These are phyloP conservation scores for Brevipalpus yothersi DNA, from an alignment of 1,140 invertebrate species.

Conservation along the genomic window DNA sequence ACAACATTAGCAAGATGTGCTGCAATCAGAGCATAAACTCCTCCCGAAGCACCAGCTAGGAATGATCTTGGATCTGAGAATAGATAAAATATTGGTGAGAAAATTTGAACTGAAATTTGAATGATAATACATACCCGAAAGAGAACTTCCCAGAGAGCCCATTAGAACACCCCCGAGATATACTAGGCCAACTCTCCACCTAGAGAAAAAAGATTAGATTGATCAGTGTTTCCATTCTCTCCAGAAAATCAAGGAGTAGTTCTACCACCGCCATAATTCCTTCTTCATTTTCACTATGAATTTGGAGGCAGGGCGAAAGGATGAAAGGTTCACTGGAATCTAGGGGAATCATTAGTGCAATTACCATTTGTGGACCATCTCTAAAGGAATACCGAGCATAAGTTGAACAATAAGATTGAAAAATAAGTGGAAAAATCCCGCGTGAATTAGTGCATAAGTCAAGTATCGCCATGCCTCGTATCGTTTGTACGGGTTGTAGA, in stretches of 20 bases:
- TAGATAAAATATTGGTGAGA: too few species aligned
- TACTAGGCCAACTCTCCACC: constrained; percentile 52
- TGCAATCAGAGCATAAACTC: constrained; percentile 79
- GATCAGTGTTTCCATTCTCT: too few species aligned
- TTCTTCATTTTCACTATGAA: too few species aligned
- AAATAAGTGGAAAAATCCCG: constrained; percentile 64
- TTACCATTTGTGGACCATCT: constrained; percentile 74
- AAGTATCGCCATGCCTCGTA: constrained; percentile 56
- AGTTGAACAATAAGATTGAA: constrained; percentile 79
- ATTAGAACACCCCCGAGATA: constrained; percentile 52
- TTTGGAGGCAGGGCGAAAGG: too few species aligned
- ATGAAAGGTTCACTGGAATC: too few species aligned
- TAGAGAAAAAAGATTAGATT: background rate
- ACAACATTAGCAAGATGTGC: constrained; percentile 85
- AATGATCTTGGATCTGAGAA: constrained; percentile 46
- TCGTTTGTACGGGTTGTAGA: constrained; percentile 68
- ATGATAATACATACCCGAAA: constrained; percentile 23
- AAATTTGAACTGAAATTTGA: too few species aligned
- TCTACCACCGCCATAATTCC: too few species aligned
- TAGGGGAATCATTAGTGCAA: background rate
- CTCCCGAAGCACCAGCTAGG: constrained; percentile 80
- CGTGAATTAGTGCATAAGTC: constrained; percentile 90
- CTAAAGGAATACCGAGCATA: constrained; percentile 66
- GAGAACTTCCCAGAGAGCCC: constrained; percentile 46
- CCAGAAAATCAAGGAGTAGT: too few species aligned